These are phyloP conservation scores for Silurus aristotelis DNA, from an alignment of 2,797 vertebrate species.

Conservation along the genomic window DNA sequence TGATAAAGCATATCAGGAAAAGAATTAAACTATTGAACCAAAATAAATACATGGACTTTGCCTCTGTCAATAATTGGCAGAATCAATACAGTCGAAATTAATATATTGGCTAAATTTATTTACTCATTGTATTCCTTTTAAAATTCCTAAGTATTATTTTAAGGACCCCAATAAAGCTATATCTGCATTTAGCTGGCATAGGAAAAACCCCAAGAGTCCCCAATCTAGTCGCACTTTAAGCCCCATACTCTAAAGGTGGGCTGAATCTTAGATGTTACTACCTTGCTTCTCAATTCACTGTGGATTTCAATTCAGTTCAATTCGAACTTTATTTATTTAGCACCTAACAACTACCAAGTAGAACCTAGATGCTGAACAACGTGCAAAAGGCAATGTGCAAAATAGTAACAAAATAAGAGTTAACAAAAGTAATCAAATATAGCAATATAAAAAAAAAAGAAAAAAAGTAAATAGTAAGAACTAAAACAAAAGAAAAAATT, in stretches of 20 bases:
- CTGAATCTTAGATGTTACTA: not conserved
- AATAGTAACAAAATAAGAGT: no score
- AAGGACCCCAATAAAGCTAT: not conserved
- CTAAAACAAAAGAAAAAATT: no score
- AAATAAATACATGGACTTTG: not conserved
- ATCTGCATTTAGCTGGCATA: not conserved
- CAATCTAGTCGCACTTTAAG: not conserved
- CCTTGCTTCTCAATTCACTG: not conserved
- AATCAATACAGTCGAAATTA: not conserved
- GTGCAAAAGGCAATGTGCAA: no score
- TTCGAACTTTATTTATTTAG: no score
- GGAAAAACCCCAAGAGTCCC: not conserved
- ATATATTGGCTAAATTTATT: not conserved
- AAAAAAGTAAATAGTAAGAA: no score
- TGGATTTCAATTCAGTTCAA: not conserved
- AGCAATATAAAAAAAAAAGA: no score
- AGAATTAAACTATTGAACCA: not conserved
- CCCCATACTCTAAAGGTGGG: not conserved
- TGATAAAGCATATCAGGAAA: not conserved
- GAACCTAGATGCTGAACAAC: no score
- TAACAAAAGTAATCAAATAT: no score
- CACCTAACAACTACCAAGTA: no score
- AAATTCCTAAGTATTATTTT: not conserved
- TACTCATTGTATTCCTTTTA: no score
- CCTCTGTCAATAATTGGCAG: not conserved